phyloP scores from a whole-genome alignment of 2,797 vertebrate genomes.

The Momotus momota region DNA sequence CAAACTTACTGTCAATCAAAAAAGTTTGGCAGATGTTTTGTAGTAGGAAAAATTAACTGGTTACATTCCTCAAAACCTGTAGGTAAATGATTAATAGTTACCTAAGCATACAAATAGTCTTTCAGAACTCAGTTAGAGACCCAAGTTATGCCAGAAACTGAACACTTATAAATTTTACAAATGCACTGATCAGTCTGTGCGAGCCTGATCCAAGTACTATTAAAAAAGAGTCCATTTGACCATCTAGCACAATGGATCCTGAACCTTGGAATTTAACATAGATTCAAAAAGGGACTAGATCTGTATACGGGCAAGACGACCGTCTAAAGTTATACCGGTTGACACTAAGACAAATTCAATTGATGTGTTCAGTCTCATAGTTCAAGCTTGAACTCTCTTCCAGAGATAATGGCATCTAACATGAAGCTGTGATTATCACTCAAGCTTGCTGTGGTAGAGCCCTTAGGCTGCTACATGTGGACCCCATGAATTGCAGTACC shows the following conservation, averaged over 20 bases:
- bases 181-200: neutral
- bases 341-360: neutral
- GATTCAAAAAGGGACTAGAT: neutral
- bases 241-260: neutral
- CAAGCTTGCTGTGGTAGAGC: neutral
- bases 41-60: neutral
- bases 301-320: neutral
- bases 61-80: neutral
- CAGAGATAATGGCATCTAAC: neutral
- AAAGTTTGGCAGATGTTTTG: neutral
- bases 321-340: neutral
- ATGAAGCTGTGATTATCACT: neutral
- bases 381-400: neutral
- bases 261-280: neutral
- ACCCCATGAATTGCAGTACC: neutral
- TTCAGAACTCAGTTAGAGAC: neutral
- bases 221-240: neutral
- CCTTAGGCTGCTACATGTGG: fast-evolving
- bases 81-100: neutral
- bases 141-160: neutral
- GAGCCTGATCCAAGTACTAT: neutral
- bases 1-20: neutral
- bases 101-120: neutral
- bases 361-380: neutral
- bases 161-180: neutral